phyloP scores from a whole-genome alignment of 1,140 invertebrate species.

The Patella vulgata region DNA sequence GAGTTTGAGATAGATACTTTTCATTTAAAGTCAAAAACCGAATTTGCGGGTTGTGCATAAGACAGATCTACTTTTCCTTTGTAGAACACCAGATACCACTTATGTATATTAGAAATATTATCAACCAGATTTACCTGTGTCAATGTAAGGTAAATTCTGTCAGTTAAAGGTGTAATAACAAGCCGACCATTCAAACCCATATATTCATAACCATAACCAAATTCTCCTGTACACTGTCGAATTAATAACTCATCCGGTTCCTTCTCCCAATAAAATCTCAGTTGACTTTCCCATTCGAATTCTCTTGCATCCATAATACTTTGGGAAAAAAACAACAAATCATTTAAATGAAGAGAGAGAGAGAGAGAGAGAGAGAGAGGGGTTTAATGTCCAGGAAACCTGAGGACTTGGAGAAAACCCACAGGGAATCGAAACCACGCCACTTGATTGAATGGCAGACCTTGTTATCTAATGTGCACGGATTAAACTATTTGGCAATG shows the following conservation, averaged over 20 bases:
- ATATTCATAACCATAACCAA: conserved; percentile 93
- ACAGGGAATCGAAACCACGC: too few species aligned
- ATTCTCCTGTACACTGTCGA: conserved; percentile 84
- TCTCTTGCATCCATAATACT: conserved; percentile 84
- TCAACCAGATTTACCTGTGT: conserved; percentile 71
- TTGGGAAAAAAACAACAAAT: too few species aligned
- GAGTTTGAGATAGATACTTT: too few species aligned
- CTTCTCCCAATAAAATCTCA: conserved; percentile 90
- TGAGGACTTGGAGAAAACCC: too few species aligned
- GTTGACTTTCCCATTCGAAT: conserved; percentile 92
- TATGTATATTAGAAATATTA: too few species aligned
- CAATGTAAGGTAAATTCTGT: conserved; percentile 90
- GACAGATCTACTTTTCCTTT: too few species aligned
- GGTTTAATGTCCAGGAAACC: too few species aligned
- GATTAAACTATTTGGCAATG: not conserved
- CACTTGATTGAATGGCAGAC: too few species aligned
- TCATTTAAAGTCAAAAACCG: not conserved
- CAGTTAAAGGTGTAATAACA: conserved; percentile 90
- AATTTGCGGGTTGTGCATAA: too few species aligned
- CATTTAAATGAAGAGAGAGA: too few species aligned
- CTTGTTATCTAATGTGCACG: too few species aligned
- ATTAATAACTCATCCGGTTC: conserved; percentile 83
- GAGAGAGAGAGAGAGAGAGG: not conserved
- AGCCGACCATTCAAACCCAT: conserved; percentile 91
- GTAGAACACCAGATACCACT: too few species aligned